Evolutionary conservation across 1,140 invertebrate species (phyloP).

Genomic region (Calephelis virginiensis): DNA sequence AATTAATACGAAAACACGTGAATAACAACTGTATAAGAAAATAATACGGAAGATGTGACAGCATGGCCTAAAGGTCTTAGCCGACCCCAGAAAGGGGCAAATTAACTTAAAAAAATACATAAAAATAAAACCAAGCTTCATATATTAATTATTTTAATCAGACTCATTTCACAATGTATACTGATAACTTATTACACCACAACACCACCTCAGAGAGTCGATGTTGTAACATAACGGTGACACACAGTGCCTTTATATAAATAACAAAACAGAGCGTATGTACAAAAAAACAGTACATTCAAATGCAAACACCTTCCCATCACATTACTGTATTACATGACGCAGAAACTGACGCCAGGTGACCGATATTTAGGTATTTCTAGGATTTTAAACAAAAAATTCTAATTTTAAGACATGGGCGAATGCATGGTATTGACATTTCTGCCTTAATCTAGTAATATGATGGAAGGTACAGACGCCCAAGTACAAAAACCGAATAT

Average conservation of each 20-base stretch:
- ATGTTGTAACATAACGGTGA: slow-evolving; percentile 49
- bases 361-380: too few relatives aligned
- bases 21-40: too few relatives aligned
- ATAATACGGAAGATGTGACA: too few relatives aligned
- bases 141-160: slow-evolving; percentile 75
- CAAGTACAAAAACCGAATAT: slow-evolving; percentile 45
- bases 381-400: too few relatives aligned
- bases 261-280: slow-evolving; percentile 40
- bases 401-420: too few relatives aligned
- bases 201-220: slow-evolving; percentile 27
- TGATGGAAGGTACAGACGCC: slow-evolving; percentile 15
- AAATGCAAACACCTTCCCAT: slow-evolving; percentile 5
- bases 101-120: neutral
- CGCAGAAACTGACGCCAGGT: neutral
- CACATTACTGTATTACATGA: slow-evolving; percentile 3
- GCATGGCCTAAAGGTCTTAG: too few relatives aligned
- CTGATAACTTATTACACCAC: slow-evolving; percentile 41
- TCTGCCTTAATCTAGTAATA: neutral
- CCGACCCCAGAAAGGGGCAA: too few relatives aligned
- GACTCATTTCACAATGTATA: slow-evolving; percentile 75
- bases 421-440: neutral
- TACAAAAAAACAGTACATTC: slow-evolving; percentile 44
- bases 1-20: too few relatives aligned
- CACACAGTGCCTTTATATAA: slow-evolving; percentile 59
- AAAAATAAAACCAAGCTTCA: slow-evolving; percentile 48